These are phyloP conservation scores for Philereme vetulata DNA, from an alignment of 2,888 invertebrate genomes.

Conservation along the genomic window DNA sequence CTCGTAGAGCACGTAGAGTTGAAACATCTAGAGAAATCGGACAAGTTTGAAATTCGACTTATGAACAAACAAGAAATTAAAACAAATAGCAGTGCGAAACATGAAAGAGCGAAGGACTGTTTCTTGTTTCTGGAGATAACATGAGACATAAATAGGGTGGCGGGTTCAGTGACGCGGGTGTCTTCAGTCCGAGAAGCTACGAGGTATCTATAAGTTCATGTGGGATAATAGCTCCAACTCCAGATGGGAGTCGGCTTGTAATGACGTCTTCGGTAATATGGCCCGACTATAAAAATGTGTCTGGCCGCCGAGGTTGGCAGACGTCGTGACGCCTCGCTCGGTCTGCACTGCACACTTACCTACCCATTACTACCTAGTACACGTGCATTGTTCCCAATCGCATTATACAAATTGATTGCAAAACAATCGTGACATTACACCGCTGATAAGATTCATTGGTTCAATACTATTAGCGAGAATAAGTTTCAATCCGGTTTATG, in stretches of 20 bases:
- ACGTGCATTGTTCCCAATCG: conserved; percentile 26
- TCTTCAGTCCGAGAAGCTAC: conserved; percentile 15
- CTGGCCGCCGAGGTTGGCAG: conserved; percentile 33
- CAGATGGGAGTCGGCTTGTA: conserved; percentile 14
- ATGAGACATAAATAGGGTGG: conserved; percentile 69
- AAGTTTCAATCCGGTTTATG: neutral
- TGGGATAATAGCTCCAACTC: conserved; percentile 19
- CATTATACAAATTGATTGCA: conserved; percentile 20
- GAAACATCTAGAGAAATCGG: conserved; percentile 2
- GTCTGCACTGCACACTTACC: conserved; percentile 12
- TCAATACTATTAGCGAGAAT: neutral
- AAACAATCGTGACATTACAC: conserved; percentile 16
- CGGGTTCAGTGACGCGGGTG: conserved; percentile 64
- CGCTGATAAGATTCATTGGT: conserved; percentile 13
- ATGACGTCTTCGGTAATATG: conserved; percentile 29
- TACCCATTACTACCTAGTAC: conserved; percentile 17
- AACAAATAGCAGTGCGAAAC: conserved; percentile 30
- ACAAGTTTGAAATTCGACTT: neutral
- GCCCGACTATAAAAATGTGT: conserved; percentile 36
- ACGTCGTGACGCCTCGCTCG: conserved; percentile 35
- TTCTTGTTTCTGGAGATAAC: conserved; percentile 69
- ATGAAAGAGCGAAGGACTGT: conserved; percentile 42
- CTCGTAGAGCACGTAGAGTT: neutral
- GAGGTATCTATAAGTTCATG: conserved; percentile 14
- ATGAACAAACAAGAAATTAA: conserved; percentile 3